These are phyloP conservation scores for Microcebus lehilahytsara DNA, from an alignment of 2,113 vertebrate genomes.

Conservation along the genomic window DNA sequence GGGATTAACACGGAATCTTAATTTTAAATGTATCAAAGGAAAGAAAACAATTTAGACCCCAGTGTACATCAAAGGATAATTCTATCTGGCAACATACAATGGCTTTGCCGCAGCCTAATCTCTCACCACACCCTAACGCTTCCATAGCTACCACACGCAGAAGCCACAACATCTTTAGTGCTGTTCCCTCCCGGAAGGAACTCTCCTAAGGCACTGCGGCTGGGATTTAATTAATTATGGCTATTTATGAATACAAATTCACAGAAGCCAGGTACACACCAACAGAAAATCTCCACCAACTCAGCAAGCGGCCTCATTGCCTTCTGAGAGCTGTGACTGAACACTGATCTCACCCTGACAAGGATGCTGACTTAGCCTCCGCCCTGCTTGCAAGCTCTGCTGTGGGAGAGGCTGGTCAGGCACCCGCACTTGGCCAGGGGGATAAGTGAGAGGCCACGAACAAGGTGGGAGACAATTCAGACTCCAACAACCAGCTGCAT, in stretches of 20 bases:
- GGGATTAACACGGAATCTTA: conserved; percentile 74
- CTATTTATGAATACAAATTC: conserved; percentile 33
- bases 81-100: conserved; percentile 62
- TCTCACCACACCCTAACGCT: conserved; percentile 66
- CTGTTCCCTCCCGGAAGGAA: neutral
- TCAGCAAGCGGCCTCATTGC: neutral
- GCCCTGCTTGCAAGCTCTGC: neutral
- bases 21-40: conserved; percentile 77
- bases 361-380: neutral
- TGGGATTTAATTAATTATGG: conserved; percentile 35
- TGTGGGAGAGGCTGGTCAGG: neutral
- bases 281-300: neutral
- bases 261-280: neutral
- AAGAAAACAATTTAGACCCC: conserved; percentile 74
- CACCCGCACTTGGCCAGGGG: neutral
- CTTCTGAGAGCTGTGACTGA: neutral
- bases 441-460: conserved; percentile 32
- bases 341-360: neutral
- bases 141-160: conserved; percentile 57
- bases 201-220: neutral
- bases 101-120: conserved; percentile 53
- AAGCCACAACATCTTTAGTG: conserved; percentile 18
- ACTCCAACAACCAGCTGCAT: conserved; percentile 16
- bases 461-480: conserved; percentile 48
- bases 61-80: conserved; percentile 73